Base-by-base conservation (phyloP, 2,888 invertebrate species). In the Drosophila vallismaia region DNA sequence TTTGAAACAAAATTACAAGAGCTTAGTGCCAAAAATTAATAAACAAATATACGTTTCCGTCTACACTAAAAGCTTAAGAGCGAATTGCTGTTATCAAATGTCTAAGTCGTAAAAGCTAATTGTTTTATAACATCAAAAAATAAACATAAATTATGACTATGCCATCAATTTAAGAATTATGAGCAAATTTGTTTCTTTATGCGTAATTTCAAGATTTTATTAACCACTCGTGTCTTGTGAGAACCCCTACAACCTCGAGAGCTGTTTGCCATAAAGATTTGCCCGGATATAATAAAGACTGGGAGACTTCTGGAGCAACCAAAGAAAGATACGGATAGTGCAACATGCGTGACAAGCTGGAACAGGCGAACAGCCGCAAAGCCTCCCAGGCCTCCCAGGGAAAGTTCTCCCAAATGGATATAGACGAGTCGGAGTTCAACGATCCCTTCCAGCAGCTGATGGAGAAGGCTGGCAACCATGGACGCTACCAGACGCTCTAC, bases 381-480 rank as follows among this genome's bases (percentile, higher is more conserved):
- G 57, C 68, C 9, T 79, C 83, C 19, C 55, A 68, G 14, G 54
- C 66, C 4, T 49, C 59, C 44, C 44, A 44, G 26, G 59, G 64
- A 19, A 59, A 28, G n/a, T 53, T 75, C 5, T 44, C 71, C n/a
- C 73, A 79, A 57, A 75, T 86, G 77, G 76, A 83, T 8, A 6
- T 76, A 0, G 81, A 85, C 19, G 75, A 76, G 29, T 79, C 86
- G 26, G 89, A 88, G 57, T 60, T 60, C 12, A 88, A 86, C 44
- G 92, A 92, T 83, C 92, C 92, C 24, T 94, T 94, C 78, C 93
- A 93, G 77, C 90, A 91, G 38, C 87, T 94, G 3, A 91, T 94
- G 88, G 92, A 92, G 53, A 89, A 91, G 67, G 92, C 93, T 0
- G 93, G 94, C 28, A 92, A 92, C 73, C 91, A 92, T 77, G 94